Percentiles rank a stretch among this genome's conserved stretches.
Conservation (phyloP, 1,140 invertebrate genomes). For the Gyrodactylus salaris region DNA sequence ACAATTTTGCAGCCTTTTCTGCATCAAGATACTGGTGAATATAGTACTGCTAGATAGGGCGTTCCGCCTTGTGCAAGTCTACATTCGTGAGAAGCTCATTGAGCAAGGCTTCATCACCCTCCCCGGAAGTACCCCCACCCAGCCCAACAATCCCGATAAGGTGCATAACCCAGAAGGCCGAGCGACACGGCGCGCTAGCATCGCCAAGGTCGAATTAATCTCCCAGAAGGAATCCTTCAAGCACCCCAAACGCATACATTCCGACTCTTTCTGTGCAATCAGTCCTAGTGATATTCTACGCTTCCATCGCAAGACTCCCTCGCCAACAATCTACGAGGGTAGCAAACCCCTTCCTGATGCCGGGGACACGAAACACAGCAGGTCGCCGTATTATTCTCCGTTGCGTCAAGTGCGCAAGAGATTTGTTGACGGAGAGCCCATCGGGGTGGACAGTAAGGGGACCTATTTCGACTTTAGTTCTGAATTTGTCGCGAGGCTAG, state of each 20-base stretch:
- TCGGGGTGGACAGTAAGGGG: not conserved
- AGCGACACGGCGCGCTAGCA: not conserved
- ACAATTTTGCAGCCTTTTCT: not conserved
- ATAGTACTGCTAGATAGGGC: not conserved
- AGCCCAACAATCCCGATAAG: too few relatives aligned
- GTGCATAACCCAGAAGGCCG: not conserved
- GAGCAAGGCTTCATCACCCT: not conserved
- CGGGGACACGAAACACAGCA: not conserved
- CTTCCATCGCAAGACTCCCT: not conserved
- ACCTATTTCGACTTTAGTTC: not conserved
- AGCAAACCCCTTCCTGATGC: too few relatives aligned
- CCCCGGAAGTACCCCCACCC: too few relatives aligned
- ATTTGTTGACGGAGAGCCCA: not conserved
- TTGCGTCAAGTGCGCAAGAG: not conserved
- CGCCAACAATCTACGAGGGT: not conserved
- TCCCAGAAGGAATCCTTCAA: not conserved
- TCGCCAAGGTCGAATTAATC: not conserved
- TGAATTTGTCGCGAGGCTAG: too few relatives aligned
- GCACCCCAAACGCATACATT: not conserved
- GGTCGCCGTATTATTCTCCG: not conserved
- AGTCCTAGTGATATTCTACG: not conserved
- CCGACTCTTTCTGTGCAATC: not conserved
- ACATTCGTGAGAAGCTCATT: not conserved
- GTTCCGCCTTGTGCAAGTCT: not conserved
- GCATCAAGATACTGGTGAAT: not conserved